Base-by-base conservation (phyloP, 1,140 invertebrate genomes). In the Aporrectodea caliginosa region DNA sequence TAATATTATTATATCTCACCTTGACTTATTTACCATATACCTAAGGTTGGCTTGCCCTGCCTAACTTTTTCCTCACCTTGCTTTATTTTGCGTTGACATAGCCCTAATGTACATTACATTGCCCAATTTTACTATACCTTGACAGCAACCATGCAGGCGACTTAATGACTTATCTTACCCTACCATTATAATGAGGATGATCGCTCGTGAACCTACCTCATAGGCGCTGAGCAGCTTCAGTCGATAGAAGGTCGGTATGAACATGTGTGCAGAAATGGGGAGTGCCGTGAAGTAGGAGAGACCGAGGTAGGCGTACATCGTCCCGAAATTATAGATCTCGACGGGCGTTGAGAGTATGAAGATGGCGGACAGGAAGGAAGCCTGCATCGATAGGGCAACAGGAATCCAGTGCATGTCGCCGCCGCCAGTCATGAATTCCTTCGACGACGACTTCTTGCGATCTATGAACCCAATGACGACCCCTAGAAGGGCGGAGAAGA, bases 361-460 rank as follows among this genome's bases (percentile, higher is more conserved):
- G 35, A 96, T 93, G 72, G 94, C 94, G 0, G 94, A 96, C 85
- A 96, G 92, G 86, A 95, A 95, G 87, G 93, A 94, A 87, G 87
- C 84, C 75, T 86, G 80, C 78, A 86, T 80, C 32, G 85, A 87
- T 78, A 87, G 73, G 12, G 84, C 82, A 35, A 87, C 85, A 0
- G 85, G 86, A 1, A 85, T 33, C 43, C 69, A 71, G 32, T 35
- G 77, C 77, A 81, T 78, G 35, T 69, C 34, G 69, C 80, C 73
- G 1, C 80, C 80, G 12, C 73, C 80, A 2, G 29, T 73, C 34
- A 79, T 31, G 35, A 79, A 78, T 31, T 70, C 58, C 77, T 78
- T 78, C 22, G 77, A 78, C 16, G 77, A 29, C 29, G 69, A 29
- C 69, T 69, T 78, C 77, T 78, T 78, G 6, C 77, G 58, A 12